Evolutionary conservation across 2,888 invertebrate genomes (phyloP), one percentile per base, ranked within the genome.

Genomic region (Zonitis immaculata): DNA sequence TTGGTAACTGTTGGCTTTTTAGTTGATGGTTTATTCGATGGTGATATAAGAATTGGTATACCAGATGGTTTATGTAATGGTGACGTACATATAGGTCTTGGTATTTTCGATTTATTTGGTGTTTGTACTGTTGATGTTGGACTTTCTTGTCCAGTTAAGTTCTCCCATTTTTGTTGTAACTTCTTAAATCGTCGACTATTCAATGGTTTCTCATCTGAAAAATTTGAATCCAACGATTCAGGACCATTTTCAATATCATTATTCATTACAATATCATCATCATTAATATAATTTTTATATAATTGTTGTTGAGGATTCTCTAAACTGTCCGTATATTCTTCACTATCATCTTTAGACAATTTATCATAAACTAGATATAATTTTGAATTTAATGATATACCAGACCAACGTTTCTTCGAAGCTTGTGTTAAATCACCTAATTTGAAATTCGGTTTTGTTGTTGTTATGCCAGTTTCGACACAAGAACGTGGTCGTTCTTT

Each of bases 161-260:
- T 81, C 71, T 91, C 90, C 91, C 91, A 91, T 68, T 88, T 88
- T 68, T 87, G 83, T 68, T 89, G 89, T 54, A 91, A 76, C 58
- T 86, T 81, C 18, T 86, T 81, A 77, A 90, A 91, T 68, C 88
- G 85, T 55, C 82, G 82, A 16, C 84, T 85, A 47, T 82, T 83
- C 3, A 78, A 58, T 8, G 76, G 75, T 59, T 74, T 75, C 22
- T 74, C 74, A 56, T 76, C 76, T 1, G 71, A 70, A 26, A 68
- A 51, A 48, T 73, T 73, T 1, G 73, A 73, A 52, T 75, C 74
- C 11, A 74, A 51, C 7, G 75, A 75, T 65, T 75, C 75, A 0
- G 73, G 75, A 7, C 66, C 73, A 25, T 71, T 68, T 26, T 69
- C 66, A 30, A 57, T 58, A 30, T 39, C 35, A 18, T 26, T 7